These are phyloP conservation scores for Pyralis farinalis DNA, from an alignment of 2,888 invertebrate genomes.

Conservation along the genomic window DNA sequence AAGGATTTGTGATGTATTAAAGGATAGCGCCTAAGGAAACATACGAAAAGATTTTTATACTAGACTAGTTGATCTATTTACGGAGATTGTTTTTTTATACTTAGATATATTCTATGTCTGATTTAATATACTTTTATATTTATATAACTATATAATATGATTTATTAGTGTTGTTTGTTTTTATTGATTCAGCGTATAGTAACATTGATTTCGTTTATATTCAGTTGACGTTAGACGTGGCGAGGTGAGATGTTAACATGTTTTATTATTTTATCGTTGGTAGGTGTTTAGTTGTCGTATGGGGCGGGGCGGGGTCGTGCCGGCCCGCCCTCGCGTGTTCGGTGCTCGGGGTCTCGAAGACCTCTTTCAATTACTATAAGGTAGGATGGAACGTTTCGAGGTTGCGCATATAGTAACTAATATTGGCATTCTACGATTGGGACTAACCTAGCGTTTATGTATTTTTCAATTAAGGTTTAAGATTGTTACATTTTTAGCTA, in stretches of 20 bases:
- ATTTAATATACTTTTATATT: constrained; percentile 80
- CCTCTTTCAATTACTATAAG: constrained; percentile 73
- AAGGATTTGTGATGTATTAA: constrained; percentile 82
- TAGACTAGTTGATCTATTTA: constrained; percentile 81
- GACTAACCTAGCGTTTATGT: constrained; percentile 82
- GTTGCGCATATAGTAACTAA: constrained; percentile 79
- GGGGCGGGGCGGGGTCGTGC: constrained; percentile 25
- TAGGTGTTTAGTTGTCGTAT: constrained; percentile 64
- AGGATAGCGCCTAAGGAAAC: constrained; percentile 82
- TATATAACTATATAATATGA: constrained; percentile 73
- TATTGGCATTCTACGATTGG: constrained; percentile 82
- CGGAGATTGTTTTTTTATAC: constrained; percentile 82
- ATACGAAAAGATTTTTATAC: constrained; percentile 82
- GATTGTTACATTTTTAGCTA: constrained; percentile 82
- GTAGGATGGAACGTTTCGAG: constrained; percentile 65
- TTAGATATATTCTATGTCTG: constrained; percentile 81
- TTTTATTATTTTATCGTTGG: constrained; percentile 70
- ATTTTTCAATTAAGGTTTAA: constrained; percentile 79
- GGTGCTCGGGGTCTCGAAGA: constrained; percentile 73
- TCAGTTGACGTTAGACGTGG: constrained; percentile 50
- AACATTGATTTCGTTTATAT: constrained; percentile 64
- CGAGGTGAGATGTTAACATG: constrained; percentile 57
- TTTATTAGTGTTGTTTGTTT: constrained; percentile 82
- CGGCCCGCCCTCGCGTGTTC: constrained; percentile 29
- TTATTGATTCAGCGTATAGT: constrained; percentile 70